Evolutionary conservation across 1,140 invertebrate species (phyloP).

Genomic region (Whitmania pigra): DNA sequence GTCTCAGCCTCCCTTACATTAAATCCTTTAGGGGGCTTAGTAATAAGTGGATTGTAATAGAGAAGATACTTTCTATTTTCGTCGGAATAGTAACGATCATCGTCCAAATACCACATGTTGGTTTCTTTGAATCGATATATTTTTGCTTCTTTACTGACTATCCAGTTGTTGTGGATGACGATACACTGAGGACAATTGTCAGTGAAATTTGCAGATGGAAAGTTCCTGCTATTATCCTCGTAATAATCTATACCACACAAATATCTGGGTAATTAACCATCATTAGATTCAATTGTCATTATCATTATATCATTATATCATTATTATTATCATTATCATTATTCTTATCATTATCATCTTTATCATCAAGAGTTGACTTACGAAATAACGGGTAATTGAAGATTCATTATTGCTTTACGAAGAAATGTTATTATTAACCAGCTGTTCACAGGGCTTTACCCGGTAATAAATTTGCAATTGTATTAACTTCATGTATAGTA

Average conservation of each 20-base stretch:
- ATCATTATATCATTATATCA: no score
- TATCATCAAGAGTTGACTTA: no score
- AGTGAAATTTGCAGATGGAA: not conserved
- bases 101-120: not conserved
- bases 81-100: not conserved
- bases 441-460: no score
- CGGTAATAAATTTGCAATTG: no score
- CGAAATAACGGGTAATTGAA: no score
- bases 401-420: no score
- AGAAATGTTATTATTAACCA: no score
- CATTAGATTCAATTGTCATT: not conserved
- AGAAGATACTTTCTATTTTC: not conserved
- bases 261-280: not conserved
- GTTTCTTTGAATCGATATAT: conserved; percentile 3
- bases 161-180: conserved; percentile 16
- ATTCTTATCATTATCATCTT: no score
- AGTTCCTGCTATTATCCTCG: not conserved
- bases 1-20: not conserved
- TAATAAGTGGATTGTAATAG: conserved; percentile 6
- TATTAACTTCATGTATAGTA: no score
- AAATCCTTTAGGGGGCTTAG: not conserved
- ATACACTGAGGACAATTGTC: not conserved
- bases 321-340: no score
- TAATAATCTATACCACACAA: not conserved
- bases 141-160: conserved; percentile 5